Evolutionary conservation across 2,888 invertebrate species (phyloP).

Genomic region (Sphaerolaimus hirsutus): DNA sequence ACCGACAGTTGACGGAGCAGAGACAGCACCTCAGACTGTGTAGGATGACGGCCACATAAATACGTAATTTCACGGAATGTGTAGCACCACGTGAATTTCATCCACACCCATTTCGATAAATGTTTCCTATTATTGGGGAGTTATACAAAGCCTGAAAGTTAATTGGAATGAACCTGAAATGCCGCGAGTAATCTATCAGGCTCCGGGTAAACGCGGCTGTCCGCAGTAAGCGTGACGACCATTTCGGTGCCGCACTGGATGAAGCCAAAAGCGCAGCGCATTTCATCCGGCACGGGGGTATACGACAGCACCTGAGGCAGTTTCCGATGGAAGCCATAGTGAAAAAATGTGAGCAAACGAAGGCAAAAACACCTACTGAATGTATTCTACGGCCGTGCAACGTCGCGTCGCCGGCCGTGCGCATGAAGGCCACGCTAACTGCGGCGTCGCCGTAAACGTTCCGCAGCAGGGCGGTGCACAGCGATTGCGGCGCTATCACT

Average conservation of each 20-base stretch:
- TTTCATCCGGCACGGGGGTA: not conserved
- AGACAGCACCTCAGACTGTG: conserved; percentile 7
- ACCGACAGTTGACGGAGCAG: conserved; percentile 9
- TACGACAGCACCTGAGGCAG: conserved; percentile 1
- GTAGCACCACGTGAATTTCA: not conserved
- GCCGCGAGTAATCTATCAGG: conserved; percentile 5
- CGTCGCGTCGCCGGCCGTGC: conserved; percentile 1
- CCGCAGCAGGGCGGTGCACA: not conserved
- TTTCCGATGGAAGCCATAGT: not conserved
- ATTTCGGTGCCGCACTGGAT: conserved; percentile 8
- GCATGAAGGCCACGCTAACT: conserved; percentile 1
- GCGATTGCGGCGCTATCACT: not conserved
- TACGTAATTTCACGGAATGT: not conserved
- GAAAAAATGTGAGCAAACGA: not conserved
- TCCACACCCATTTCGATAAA: no score
- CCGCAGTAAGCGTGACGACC: conserved; percentile 7
- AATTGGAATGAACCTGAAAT: conserved; percentile 8
- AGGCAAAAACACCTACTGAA: not conserved
- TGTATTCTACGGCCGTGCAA: not conserved
- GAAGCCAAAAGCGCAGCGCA: conserved; percentile 7
- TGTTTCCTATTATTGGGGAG: no score
- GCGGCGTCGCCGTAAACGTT: not conserved
- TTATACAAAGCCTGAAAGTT: no score
- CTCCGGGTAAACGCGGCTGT: conserved; percentile 8
- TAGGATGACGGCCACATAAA: not conserved